Base-by-base conservation (phyloP, 2,797 vertebrate species). In the Siniperca obscura region DNA sequence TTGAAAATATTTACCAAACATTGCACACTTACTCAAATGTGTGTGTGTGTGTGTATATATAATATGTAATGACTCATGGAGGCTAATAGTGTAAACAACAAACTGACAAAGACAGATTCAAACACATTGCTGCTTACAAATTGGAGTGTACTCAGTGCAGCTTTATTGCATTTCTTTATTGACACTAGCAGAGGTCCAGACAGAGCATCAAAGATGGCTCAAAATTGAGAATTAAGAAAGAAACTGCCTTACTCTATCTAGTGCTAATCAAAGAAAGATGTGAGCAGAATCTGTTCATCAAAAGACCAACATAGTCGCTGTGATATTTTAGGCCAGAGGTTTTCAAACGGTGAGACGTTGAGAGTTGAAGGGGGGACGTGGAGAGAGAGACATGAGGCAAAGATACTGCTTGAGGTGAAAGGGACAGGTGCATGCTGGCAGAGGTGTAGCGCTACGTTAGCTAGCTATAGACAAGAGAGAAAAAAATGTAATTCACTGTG, bases 151-250 rank as follows among this genome's bases (percentile, higher is more conserved):
- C 27, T 38, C 46, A 27, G 22, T 59, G 68, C 36, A 48, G 74
- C 71, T 74, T 40, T 61, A 53, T 34, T 67, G 38, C 42, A 27
- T 71, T 70, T 48, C 30, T 59, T 83, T 22, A 46, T 40, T 81
- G 59, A 46, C 59, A 59, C 14, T 14, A 22, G 52, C 52, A 13
- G 53, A 50, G 60, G 36, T 74, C 56, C 22, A 16, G 38, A 52
- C 6, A 14, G n/a, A 78, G 36, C 36, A 9, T 67, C 50, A 64
- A 61, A 69, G 79, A 70, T 44, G 67, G 53, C 36, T 71, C n/a
- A n/a, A 16, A 57, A 21, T n/a, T 50, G 44, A 38, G 70, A 53
- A 50, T 50, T 57, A 7, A 17, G 55, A 59, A 42, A 53, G 16
- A 4, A 57, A 7, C n/a, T 16, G 13, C 55, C 7, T 14, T 1